phyloP scores from a whole-genome alignment of 2,888 invertebrate genomes.

The Allacma fusca region DNA sequence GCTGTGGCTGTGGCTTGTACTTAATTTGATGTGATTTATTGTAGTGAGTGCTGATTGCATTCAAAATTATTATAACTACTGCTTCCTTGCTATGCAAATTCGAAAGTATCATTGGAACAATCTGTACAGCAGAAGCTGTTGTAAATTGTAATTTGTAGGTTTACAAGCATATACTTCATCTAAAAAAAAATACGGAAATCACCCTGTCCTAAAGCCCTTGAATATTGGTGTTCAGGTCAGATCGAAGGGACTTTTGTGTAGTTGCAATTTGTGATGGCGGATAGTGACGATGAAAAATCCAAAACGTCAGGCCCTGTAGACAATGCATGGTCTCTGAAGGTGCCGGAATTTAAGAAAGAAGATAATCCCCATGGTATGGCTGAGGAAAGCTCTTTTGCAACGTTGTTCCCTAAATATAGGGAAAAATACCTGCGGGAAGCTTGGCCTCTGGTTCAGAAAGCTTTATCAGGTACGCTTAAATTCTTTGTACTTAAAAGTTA shows the following conservation, averaged over 20 bases:
- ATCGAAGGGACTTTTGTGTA: background rate
- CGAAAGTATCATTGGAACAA: too few species aligned
- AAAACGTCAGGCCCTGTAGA: slow-evolving; percentile 71
- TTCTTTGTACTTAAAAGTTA: too few species aligned
- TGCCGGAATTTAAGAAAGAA: slow-evolving; percentile 85
- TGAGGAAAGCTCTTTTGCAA: slow-evolving; percentile 95
- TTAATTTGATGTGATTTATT: too few species aligned
- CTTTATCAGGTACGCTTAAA: slow-evolving; percentile 67
- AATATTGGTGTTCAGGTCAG: slow-evolving; percentile 1
- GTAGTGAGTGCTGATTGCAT: too few species aligned
- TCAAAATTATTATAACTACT: too few species aligned
- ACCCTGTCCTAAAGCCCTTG: background rate
- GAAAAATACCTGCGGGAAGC: slow-evolving; percentile 94
- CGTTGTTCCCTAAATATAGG: slow-evolving; percentile 95
- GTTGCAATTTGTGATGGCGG: background rate
- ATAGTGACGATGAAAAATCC: slow-evolving; percentile 45
- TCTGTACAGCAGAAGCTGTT: too few species aligned
- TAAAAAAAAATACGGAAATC: too few species aligned
- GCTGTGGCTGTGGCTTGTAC: too few species aligned
- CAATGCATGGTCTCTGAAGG: slow-evolving; percentile 86
- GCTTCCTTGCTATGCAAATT: too few species aligned
- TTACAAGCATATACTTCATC: too few species aligned
- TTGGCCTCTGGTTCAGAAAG: slow-evolving; percentile 93
- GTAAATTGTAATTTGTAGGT: too few species aligned
- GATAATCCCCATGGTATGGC: slow-evolving; percentile 88